Evolutionary conservation across 1,140 invertebrate species (phyloP).

Genomic region (Trissolcus basalis): DNA sequence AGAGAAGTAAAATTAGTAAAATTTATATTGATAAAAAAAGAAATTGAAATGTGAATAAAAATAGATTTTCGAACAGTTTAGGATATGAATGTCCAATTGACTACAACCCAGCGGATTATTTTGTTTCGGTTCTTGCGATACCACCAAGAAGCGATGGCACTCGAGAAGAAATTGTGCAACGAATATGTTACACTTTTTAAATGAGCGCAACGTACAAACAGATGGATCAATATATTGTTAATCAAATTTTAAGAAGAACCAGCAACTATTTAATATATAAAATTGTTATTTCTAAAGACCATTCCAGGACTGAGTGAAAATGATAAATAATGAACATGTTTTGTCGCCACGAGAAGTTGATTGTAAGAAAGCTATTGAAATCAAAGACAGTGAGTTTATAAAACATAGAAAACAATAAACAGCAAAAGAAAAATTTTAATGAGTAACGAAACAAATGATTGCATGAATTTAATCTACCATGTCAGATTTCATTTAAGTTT

Average conservation of each 20-base stretch:
- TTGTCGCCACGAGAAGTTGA: slow-evolving; percentile 79
- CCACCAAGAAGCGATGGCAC: slow-evolving; percentile 85
- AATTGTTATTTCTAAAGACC: too few species aligned
- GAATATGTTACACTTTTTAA: slow-evolving; percentile 86
- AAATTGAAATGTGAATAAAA: slow-evolving; percentile 15
- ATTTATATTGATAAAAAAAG: not conserved
- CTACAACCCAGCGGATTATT: slow-evolving; percentile 95
- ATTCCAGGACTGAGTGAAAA: too few species aligned
- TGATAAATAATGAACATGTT: slow-evolving; percentile 67
- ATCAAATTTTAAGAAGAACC: slow-evolving; percentile 69
- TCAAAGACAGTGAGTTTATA: slow-evolving; percentile 76
- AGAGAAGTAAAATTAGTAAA: too few species aligned
- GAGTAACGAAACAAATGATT: too few species aligned
- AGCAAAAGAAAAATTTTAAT: too few species aligned
- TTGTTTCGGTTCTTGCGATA: slow-evolving; percentile 89
- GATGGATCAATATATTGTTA: slow-evolving; percentile 82
- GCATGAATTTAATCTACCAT: too few species aligned
- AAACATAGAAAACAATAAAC: too few species aligned
- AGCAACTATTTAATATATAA: too few species aligned
- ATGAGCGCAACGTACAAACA: slow-evolving; percentile 85
- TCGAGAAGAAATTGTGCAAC: slow-evolving; percentile 80
- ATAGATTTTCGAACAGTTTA: slow-evolving; percentile 76
- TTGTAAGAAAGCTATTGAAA: slow-evolving; percentile 80
- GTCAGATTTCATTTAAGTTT: too few species aligned
- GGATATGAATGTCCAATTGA: slow-evolving; percentile 87